Base-by-base conservation (phyloP, 2,113 vertebrate species). In the Oncorhynchus tshawytscha region DNA sequence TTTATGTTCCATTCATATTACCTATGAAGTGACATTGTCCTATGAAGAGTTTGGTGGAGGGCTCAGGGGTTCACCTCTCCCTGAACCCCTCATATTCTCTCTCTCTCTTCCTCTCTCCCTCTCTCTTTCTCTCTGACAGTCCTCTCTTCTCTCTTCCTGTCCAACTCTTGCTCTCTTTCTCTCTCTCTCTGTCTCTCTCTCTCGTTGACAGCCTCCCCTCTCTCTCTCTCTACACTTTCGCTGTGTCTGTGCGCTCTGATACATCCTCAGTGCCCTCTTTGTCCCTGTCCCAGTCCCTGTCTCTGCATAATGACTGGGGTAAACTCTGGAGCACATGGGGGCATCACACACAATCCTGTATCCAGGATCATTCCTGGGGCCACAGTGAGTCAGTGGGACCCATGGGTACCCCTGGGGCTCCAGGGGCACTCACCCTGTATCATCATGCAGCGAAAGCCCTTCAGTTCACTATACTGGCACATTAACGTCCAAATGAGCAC, bases 401-500 rank as follows among this genome's bases (percentile, higher is more conserved):
- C 67, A 74, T 73, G 57, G 31, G 31, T 34, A 34, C 62, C 81
- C 62, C 4, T 1, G 71, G 71, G 1, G 31, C 31, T 34, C 31
- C 51, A 54, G 51, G 34, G 34, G 6, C 34, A 7, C 6, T 34
- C 34, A 34, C 5, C 39, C 39, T 45, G 72, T 75, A 27, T 11
- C 12, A 2, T 20, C 71, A 3, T 31, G 27, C 24, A 54, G 5
- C 62, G 20, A 2, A 13, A 25, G n/a, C 62, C 62, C 60, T 11
- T 24, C 24, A 67, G 9, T 59, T 83, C 77, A 39, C 39, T n/a
- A 8, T 8, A 87, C 73, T 91, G 87, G 92, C 87, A 91, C 87
- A 91, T 91, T 92, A 90, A 92, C 88, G 88, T 89, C 85, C 86
- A 87, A 92, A 90, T 86, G 78, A 88, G 72, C 83, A 86, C 82